phyloP scores from a whole-genome alignment of 2,113 vertebrate genomes.

The Ahaetulla prasina region DNA sequence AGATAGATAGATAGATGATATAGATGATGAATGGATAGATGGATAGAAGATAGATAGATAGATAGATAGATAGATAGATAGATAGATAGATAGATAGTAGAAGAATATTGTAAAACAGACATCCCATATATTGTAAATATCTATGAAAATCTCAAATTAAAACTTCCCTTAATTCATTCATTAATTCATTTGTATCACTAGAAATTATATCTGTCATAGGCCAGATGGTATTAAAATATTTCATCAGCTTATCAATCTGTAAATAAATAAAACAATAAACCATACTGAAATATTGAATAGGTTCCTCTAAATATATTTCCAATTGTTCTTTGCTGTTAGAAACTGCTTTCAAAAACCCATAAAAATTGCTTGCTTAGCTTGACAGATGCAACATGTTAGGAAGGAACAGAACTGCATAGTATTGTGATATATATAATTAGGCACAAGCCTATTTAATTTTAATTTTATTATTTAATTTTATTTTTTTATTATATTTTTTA shows the following conservation, averaged over 20 bases:
- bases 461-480: not conserved
- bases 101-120: not conserved
- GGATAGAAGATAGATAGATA: too few relatives aligned
- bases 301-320: not conserved
- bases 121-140: conserved; percentile 1
- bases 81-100: not conserved
- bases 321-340: not conserved
- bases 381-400: not conserved
- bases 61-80: too few relatives aligned
- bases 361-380: not conserved
- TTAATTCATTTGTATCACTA: not conserved
- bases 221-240: conserved; percentile 6
- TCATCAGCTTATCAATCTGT: not conserved
- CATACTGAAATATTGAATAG: not conserved
- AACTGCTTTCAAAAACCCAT: not conserved
- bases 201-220: not conserved
- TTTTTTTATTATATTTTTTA: not conserved
- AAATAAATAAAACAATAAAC: conserved; percentile 5
- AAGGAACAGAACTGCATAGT: not conserved
- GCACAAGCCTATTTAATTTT: not conserved
- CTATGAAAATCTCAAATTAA: not conserved
- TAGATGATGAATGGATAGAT: too few relatives aligned
- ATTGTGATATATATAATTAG: not conserved
- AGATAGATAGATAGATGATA: too few relatives aligned
- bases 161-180: not conserved